Conservation (phyloP, 2,888 invertebrate species). For the Hipparchia semele region DNA sequence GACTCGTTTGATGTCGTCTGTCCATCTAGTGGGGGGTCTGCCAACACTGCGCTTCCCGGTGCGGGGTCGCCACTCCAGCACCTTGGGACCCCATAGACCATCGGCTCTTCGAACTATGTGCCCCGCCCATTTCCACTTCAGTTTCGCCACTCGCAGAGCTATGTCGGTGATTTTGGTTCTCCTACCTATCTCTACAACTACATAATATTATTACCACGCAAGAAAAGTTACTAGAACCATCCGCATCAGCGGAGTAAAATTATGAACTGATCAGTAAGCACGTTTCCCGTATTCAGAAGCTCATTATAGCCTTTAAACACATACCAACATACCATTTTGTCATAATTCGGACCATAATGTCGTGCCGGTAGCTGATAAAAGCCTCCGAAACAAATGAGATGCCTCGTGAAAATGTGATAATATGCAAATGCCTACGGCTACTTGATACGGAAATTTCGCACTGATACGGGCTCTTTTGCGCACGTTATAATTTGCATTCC, state of each 20-base stretch:
- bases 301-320: constrained; percentile 54
- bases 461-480: constrained; percentile 17
- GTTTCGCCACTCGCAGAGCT: no score
- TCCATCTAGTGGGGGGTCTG: no score
- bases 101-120: no score
- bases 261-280: constrained; percentile 7
- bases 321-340: constrained; percentile 58
- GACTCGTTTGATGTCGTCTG: no score
- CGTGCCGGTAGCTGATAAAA: constrained; percentile 57
- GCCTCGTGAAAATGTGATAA: constrained; percentile 45
- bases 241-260: neutral
- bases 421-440: constrained; percentile 40
- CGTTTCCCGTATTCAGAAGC: constrained; percentile 43
- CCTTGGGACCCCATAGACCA: no score
- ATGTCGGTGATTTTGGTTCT: no score
- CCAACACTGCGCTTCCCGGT: no score
- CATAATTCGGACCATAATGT: constrained; percentile 60
- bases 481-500: constrained; percentile 21
- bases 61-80: no score
- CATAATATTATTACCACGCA: no score
- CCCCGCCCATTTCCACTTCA: no score
- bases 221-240: neutral
- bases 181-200: no score
- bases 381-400: constrained; percentile 57
- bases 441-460: constrained; percentile 23